Conservation (phyloP, 2,888 invertebrate genomes). For the Phyllotreta cruciferae region DNA sequence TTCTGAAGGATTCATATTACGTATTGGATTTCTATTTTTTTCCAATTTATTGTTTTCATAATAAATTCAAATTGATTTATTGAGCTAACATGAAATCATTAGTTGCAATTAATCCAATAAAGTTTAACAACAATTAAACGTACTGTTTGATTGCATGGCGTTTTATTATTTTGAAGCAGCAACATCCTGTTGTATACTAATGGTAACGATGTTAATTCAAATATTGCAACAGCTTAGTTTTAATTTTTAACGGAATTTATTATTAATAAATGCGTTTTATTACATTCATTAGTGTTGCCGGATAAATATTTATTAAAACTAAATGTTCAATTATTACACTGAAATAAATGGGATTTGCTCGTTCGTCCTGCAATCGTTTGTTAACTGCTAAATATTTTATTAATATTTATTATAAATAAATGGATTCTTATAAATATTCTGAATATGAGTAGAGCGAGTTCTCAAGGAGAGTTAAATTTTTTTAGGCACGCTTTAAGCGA, state of each 20-base stretch:
- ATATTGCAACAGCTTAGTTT: slow-evolving; percentile 14
- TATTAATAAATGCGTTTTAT: slow-evolving; percentile 16
- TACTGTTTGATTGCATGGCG: too few species aligned
- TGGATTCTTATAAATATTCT: too few species aligned
- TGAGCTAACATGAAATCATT: too few species aligned
- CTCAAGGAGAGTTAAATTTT: too few species aligned
- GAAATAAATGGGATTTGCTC: slow-evolving; percentile 1
- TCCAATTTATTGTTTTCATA: too few species aligned
- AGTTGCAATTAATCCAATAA: too few species aligned
- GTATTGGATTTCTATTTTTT: too few species aligned
- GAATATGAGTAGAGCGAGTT: too few species aligned
- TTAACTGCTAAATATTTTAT: too few species aligned
- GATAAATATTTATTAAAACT: slow-evolving; percentile 4
- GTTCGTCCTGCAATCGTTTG: background rate
- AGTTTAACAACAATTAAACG: slow-evolving; percentile 1
- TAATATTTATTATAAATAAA: background rate
- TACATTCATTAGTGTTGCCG: slow-evolving; percentile 9
- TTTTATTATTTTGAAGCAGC: background rate
- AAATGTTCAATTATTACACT: slow-evolving; percentile 6
- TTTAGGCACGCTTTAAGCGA: too few species aligned
- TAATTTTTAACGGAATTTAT: slow-evolving; percentile 6
- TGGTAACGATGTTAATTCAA: slow-evolving; percentile 10
- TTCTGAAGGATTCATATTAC: too few species aligned
- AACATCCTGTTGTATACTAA: background rate
- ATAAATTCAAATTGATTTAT: too few species aligned